These are phyloP conservation scores for Holothuria glaberrima DNA, from an alignment of 35 echinoderm and acorn worm genomes.

Conservation along the genomic window DNA sequence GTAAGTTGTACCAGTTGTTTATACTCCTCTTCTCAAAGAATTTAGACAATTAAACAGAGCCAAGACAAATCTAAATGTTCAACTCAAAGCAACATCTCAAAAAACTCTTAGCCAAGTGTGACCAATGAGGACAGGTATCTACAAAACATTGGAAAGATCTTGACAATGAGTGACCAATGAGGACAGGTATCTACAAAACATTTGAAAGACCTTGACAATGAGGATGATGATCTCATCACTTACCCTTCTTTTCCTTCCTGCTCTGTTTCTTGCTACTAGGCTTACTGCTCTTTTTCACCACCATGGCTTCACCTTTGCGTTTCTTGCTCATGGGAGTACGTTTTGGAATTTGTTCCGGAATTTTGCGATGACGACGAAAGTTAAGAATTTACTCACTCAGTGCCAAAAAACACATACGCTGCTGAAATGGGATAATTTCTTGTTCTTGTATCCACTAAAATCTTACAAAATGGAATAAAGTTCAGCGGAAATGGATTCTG, in stretches of 20 bases:
- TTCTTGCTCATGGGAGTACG: constrained; percentile 37
- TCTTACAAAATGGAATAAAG: constrained; percentile 49
- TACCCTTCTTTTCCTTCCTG: constrained; percentile 39
- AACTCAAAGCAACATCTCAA: too few relatives aligned
- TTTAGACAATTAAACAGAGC: too few relatives aligned
- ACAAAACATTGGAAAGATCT: too few relatives aligned
- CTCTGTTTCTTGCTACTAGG: constrained; percentile 42
- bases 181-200: too few relatives aligned
- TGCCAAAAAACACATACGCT: not conserved
- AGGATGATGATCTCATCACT: not conserved
- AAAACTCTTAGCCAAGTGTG: too few relatives aligned
- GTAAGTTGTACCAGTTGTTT: too few relatives aligned
- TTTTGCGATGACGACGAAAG: not conserved
- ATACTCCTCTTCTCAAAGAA: too few relatives aligned
- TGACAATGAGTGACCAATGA: too few relatives aligned
- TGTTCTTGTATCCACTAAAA: constrained; percentile 21
- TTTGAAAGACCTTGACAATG: too few relatives aligned
- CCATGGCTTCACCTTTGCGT: constrained; percentile 39
- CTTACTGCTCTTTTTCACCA: constrained; percentile 48
- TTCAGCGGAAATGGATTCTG: constrained; percentile 52
- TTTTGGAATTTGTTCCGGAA: constrained; percentile 30
- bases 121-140: too few relatives aligned
- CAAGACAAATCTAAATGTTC: too few relatives aligned
- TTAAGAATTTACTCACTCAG: too few relatives aligned
- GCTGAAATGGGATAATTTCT: not conserved